phyloP scores from a whole-genome alignment of 2,888 invertebrate genomes.

The Axea sp. region DNA sequence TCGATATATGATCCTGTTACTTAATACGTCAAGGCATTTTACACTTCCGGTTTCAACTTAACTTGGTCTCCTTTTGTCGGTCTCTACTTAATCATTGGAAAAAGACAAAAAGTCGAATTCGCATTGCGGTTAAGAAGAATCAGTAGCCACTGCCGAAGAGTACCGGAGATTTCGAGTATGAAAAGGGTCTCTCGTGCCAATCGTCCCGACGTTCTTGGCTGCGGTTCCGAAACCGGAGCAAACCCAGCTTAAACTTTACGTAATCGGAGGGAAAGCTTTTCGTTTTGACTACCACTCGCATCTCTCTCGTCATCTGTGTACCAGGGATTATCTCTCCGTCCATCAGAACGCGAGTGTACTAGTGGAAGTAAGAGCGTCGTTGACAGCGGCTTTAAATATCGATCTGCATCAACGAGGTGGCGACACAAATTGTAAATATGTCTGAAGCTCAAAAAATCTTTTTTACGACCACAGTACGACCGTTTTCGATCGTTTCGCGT shows the following conservation, averaged over 20 bases:
- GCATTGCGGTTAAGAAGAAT: constrained; percentile 34
- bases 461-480: constrained; percentile 40
- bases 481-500: constrained; percentile 49
- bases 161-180: constrained; percentile 62
- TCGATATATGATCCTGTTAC: neutral
- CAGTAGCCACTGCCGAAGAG: constrained; percentile 57
- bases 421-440: constrained; percentile 56
- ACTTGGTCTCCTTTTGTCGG: constrained; percentile 1
- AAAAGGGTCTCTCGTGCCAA: constrained; percentile 45
- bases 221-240: constrained; percentile 65
- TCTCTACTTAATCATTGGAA: neutral
- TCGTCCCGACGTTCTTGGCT: constrained; percentile 45
- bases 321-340: constrained; percentile 64
- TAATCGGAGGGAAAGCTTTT: constrained; percentile 62
- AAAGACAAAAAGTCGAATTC: constrained; percentile 4
- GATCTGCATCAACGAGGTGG: constrained; percentile 50
- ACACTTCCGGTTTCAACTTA: constrained; percentile 39
- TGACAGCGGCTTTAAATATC: constrained; percentile 52
- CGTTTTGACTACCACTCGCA: constrained; percentile 60
- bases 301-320: constrained; percentile 59
- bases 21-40: constrained; percentile 7
- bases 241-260: constrained; percentile 65
- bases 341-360: constrained; percentile 61
- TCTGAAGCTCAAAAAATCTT: constrained; percentile 59
- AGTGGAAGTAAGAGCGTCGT: constrained; percentile 54